Conservation (phyloP, 2,113 vertebrate genomes). For the Corythaeola cristata region DNA sequence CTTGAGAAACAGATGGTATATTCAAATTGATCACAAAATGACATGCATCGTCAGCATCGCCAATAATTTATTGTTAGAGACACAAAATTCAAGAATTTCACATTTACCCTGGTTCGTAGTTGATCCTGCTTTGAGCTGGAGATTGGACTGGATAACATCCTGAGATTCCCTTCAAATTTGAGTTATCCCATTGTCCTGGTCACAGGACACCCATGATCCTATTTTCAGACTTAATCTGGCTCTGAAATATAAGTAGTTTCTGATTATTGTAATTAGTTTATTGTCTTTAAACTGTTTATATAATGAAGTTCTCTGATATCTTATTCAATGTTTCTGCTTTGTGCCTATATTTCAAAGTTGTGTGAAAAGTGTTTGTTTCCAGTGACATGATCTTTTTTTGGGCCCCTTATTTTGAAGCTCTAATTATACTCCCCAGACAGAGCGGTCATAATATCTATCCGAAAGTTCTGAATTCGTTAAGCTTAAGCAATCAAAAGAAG, state of each 20-base stretch:
- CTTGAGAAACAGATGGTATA: conserved; percentile 27
- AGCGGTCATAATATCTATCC: neutral
- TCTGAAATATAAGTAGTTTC: neutral
- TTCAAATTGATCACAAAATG: neutral
- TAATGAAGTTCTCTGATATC: neutral
- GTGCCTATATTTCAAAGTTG: neutral
- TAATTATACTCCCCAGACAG: neutral
- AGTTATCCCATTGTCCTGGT: no score
- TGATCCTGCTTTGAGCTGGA: neutral
- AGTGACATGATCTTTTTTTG: neutral
- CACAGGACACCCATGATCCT: no score
- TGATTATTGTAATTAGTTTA: neutral
- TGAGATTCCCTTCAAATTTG: neutral
- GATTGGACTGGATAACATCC: neutral
- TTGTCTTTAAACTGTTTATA: neutral
- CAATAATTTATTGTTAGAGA: neutral
- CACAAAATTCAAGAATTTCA: neutral
- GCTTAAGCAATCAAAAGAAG: neutral
- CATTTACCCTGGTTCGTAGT: neutral
- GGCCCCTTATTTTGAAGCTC: neutral
- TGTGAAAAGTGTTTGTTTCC: neutral
- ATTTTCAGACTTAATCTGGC: neutral
- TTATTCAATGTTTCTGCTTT: neutral
- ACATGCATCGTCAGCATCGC: neutral
- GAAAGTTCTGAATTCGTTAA: neutral